Conservation (phyloP, 2,888 invertebrate genomes). For the Rhyacophila evoluta region DNA sequence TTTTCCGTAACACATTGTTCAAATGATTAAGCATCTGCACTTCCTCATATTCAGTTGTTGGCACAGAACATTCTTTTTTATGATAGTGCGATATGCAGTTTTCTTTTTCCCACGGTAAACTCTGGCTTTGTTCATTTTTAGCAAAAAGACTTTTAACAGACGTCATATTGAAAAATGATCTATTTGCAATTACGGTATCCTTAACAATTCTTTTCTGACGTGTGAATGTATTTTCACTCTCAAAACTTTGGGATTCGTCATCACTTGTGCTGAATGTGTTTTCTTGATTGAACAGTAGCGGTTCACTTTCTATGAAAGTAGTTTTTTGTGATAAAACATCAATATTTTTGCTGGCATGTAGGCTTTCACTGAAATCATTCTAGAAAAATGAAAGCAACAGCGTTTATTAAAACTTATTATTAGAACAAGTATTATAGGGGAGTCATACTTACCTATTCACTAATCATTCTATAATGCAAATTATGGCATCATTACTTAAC, state of each 20-base stretch:
- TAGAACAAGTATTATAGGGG: no score
- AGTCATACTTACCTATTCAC: no score
- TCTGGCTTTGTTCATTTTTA: slow-evolving; percentile 39
- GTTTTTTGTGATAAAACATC: not conserved
- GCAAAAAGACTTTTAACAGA: slow-evolving; percentile 41
- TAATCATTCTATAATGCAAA: no score
- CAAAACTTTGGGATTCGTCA: not conserved
- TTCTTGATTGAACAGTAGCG: not conserved
- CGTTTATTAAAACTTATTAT: no score
- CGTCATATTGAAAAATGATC: not conserved
- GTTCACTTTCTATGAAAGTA: not conserved
- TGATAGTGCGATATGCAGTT: not conserved
- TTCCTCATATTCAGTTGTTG: slow-evolving; percentile 65
- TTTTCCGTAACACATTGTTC: slow-evolving; percentile 61
- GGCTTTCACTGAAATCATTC: slow-evolving; percentile 27
- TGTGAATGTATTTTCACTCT: not conserved
- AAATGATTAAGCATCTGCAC: slow-evolving; percentile 65
- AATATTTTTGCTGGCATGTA: not conserved
- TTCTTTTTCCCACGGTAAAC: slow-evolving; percentile 61
- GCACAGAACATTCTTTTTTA: slow-evolving; percentile 58
- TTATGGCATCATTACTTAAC: no score
- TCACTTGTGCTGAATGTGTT: not conserved
- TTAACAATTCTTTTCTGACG: not conserved
- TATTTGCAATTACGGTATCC: not conserved
- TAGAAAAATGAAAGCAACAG: slow-evolving; percentile 30